Conservation (phyloP, 1,140 invertebrate species). For the Monochamus saltuarius region DNA sequence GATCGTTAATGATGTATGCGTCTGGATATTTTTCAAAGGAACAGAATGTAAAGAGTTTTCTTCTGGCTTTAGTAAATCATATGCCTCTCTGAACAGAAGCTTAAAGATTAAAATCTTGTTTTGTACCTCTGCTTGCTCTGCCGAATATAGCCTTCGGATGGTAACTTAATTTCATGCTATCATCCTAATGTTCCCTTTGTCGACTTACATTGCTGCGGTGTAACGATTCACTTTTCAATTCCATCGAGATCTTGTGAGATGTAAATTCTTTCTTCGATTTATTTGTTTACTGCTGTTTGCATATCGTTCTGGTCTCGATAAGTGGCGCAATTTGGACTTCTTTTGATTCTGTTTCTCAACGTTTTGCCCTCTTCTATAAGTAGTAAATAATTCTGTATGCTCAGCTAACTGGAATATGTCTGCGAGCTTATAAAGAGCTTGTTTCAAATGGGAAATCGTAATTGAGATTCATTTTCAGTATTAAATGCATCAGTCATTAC, state of each 20-base stretch:
- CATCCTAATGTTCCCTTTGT: slow-evolving; percentile 1
- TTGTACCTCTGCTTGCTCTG: background rate
- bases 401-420: too few relatives aligned
- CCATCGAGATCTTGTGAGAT: background rate
- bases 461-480: too few relatives aligned
- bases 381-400: too few relatives aligned
- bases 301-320: too few relatives aligned
- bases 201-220: background rate
- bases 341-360: too few relatives aligned
- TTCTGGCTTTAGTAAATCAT: slow-evolving; percentile 26
- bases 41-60: slow-evolving; percentile 22
- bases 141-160: background rate
- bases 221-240: slow-evolving; percentile 4
- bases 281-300: too few relatives aligned
- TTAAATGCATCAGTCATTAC: too few relatives aligned
- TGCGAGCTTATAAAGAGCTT: too few relatives aligned
- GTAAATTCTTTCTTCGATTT: too few relatives aligned
- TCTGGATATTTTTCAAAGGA: slow-evolving; percentile 26
- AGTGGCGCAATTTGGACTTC: too few relatives aligned
- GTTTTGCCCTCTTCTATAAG: too few relatives aligned
- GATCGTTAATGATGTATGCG: slow-evolving; percentile 27
- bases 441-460: too few relatives aligned
- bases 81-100: slow-evolving; percentile 23
- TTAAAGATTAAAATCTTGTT: slow-evolving; percentile 25
- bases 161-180: slow-evolving; percentile 1